Evolutionary conservation across 1,140 invertebrate species (phyloP).

Genomic region (Drosophila ohnishii): DNA sequence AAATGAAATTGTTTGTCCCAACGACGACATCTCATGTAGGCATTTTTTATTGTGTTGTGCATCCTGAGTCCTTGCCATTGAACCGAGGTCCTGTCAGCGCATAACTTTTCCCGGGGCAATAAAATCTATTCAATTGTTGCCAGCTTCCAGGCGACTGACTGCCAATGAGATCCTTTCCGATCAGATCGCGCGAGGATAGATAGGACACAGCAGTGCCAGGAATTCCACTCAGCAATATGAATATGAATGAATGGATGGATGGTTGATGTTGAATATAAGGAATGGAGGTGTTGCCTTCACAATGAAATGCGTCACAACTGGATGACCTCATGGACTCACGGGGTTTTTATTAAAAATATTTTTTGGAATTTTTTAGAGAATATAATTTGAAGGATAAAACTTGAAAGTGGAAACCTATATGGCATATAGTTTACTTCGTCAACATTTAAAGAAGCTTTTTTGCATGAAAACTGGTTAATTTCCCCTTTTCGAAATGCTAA

Average conservation of each 20-base stretch:
- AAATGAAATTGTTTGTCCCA: constrained; percentile 63
- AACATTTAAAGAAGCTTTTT: not conserved
- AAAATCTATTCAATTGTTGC: constrained; percentile 71
- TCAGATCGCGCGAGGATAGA: constrained; percentile 52
- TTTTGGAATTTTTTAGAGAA: not conserved
- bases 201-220: constrained; percentile 43
- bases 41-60: constrained; percentile 51
- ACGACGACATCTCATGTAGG: constrained; percentile 25
- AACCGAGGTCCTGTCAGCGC: constrained; percentile 51
- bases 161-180: constrained; percentile 42
- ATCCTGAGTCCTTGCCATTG: constrained; percentile 39
- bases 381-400: not conserved
- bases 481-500: not conserved
- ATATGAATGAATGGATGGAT: constrained; percentile 3
- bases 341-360: constrained; percentile 12
- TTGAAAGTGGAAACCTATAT: not conserved
- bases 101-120: constrained; percentile 59
- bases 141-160: constrained; percentile 63
- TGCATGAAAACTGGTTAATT: too few relatives aligned
- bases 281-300: constrained; percentile 2
- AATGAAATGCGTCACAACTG: constrained; percentile 15
- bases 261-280: too few relatives aligned
- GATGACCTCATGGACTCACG: constrained; percentile 20
- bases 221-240: constrained; percentile 50
- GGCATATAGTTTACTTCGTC: not conserved